Conservation (phyloP, 1,140 invertebrate genomes). For the Ceratosolen fusciceps region DNA sequence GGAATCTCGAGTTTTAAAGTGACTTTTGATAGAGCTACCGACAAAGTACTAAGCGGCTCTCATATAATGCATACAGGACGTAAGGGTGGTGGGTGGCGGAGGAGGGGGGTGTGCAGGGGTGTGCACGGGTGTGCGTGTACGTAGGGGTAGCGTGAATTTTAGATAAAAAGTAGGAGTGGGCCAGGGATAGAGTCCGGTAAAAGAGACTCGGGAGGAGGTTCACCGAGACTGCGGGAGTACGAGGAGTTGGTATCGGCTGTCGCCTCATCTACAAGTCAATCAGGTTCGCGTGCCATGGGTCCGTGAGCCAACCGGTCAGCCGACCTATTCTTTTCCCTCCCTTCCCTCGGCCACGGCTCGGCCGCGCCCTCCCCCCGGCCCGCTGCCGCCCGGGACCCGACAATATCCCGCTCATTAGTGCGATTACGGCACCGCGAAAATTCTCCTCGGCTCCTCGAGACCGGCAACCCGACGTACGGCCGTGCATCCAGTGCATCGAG, state of each 20-base stretch:
- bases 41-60: neutral
- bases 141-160: neutral
- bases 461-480: no score
- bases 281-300: conserved; percentile 67
- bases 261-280: conserved; percentile 73
- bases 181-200: conserved; percentile 32
- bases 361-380: neutral
- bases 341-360: neutral
- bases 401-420: conserved; percentile 56
- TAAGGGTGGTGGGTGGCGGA: no score
- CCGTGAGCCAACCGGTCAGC: conserved; percentile 54
- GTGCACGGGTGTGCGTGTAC: neutral
- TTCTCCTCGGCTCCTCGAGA: conserved; percentile 39
- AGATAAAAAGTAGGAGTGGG: neutral
- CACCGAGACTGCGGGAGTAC: conserved; percentile 33
- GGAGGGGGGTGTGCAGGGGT: no score
- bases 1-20: neutral
- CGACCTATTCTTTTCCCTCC: conserved; percentile 5
- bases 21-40: neutral
- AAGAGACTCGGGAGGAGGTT: conserved; percentile 31
- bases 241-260: conserved; percentile 64
- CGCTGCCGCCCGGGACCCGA: neutral
- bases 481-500: neutral
- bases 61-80: neutral
- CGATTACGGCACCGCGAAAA: conserved; percentile 53